Conservation (phyloP, 2,113 vertebrate genomes). For the Rhineura floridana region DNA sequence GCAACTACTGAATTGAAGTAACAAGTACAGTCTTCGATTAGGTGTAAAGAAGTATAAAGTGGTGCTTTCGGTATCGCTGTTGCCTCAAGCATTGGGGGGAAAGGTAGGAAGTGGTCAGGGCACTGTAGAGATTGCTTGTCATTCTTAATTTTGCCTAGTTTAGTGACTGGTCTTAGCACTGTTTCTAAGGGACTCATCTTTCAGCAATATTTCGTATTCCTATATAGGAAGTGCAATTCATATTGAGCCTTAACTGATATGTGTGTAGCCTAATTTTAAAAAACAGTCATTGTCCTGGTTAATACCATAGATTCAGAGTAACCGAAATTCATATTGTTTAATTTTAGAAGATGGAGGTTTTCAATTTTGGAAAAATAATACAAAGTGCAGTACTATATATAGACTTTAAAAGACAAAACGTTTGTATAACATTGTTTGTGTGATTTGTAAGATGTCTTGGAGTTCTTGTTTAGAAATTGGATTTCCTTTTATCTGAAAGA, state of each 20-base stretch:
- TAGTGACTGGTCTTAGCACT: background rate
- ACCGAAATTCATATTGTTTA: background rate
- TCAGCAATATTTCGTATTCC: background rate
- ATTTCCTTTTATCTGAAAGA: background rate
- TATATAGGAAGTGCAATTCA: background rate
- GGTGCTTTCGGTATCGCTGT: background rate
- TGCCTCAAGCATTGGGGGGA: background rate
- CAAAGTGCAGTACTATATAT: background rate
- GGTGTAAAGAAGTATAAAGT: background rate
- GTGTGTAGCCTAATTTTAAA: background rate
- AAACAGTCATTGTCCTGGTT: background rate
- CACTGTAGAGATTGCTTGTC: background rate
- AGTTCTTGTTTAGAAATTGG: background rate
- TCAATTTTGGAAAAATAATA: background rate
- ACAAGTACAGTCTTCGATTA: background rate
- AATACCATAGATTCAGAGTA: background rate
- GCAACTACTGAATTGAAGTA: background rate
- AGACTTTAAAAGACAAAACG: background rate
- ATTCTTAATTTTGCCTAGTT: background rate
- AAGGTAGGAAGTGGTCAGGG: background rate
- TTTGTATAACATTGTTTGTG: background rate
- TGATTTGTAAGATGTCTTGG: background rate
- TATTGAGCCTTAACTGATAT: background rate
- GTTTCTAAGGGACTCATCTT: background rate
- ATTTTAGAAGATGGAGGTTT: background rate